Conservation (phyloP, 23 tunicate species). For the Clavelina lepadiformis region DNA sequence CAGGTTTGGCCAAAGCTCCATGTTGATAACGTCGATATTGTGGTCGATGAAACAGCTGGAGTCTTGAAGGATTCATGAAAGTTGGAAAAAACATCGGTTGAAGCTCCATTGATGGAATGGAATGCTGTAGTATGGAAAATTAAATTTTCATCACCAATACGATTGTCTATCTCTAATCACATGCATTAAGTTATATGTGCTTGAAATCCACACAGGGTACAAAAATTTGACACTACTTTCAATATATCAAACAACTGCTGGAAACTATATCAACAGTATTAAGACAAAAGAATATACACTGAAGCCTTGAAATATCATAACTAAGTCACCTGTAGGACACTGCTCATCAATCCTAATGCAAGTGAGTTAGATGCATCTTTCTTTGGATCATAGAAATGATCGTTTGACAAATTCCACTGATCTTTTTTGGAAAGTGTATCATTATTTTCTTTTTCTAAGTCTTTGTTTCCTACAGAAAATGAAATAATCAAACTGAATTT, state of each 20-base stretch:
- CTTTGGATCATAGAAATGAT: constrained; percentile 90
- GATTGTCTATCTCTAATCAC: no score
- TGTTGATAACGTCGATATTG: constrained; percentile 64
- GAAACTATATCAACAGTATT: no score
- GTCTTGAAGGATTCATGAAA: constrained; percentile 44
- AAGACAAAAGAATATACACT: no score
- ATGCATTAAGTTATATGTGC: no score
- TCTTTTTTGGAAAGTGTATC: constrained; percentile 60
- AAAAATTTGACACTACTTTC: no score
- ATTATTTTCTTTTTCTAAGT: constrained; percentile 32
- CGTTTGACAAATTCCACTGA: constrained; percentile 94
- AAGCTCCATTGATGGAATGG: constrained; percentile 93
- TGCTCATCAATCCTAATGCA: constrained; percentile 54
- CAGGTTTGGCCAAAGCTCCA: constrained; percentile 70
- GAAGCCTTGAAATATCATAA: no score
- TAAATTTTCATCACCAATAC: not conserved
- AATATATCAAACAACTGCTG: no score
- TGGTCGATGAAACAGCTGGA: constrained; percentile 89
- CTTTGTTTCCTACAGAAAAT: not conserved
- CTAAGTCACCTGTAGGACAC: constrained; percentile 66
- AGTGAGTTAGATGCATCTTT: constrained; percentile 42
- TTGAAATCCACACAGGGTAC: no score
- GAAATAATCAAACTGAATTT: not conserved
- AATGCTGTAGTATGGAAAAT: constrained; percentile 78
- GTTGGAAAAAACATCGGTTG: constrained; percentile 94